Conservation (phyloP, 2,113 vertebrate species). For the Numenius arquata region DNA sequence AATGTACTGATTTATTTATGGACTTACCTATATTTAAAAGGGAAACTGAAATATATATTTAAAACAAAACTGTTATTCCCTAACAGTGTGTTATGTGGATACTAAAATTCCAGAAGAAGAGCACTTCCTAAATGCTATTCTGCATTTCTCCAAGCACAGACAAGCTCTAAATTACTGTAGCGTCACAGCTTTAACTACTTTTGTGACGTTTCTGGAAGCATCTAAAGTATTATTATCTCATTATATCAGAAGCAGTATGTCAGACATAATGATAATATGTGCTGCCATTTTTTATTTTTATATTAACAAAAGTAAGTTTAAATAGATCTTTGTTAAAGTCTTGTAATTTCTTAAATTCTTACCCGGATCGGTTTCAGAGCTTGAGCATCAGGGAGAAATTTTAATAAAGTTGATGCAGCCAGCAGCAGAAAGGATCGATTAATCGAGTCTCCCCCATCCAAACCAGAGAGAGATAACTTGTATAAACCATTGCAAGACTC, state of each 20-base stretch:
- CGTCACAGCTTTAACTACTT: neutral
- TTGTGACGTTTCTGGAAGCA: neutral
- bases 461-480: conserved; percentile 93
- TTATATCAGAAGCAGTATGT: neutral
- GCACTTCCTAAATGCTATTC: neutral
- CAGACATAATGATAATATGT: neutral
- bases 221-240: neutral
- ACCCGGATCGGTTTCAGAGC: conserved; percentile 92
- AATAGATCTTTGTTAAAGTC: neutral
- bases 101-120: neutral
- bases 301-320: neutral
- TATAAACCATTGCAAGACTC: conserved; percentile 97
- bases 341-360: conserved; percentile 4
- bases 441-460: conserved; percentile 96
- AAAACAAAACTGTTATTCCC: neutral
- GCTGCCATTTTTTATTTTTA: neutral
- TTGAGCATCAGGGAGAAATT: conserved; percentile 98
- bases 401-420: conserved; percentile 93
- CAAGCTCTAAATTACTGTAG: neutral
- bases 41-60: neutral
- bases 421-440: conserved; percentile 96
- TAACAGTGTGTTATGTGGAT: neutral
- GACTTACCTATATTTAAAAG: neutral
- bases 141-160: neutral
- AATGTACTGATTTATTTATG: neutral